Percentiles rank a stretch among this genome's conserved stretches.
Evolutionary conservation across 2,113 vertebrate species (phyloP).

Genomic region (Aptenodytes patagonicus): DNA sequence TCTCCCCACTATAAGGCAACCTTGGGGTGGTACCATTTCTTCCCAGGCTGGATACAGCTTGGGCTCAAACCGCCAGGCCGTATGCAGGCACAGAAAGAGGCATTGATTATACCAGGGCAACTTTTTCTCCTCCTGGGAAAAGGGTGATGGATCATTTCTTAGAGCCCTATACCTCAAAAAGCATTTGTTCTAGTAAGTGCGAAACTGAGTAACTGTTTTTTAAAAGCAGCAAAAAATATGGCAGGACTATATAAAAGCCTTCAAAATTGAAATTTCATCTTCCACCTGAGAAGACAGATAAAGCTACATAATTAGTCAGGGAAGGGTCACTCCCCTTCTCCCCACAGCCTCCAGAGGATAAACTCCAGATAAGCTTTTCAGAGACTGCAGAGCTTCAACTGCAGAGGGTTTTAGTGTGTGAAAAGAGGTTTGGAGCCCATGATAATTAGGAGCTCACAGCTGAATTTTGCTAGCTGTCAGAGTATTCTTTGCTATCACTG

Average conservation of each 20-base stretch:
- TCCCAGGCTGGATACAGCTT: not conserved
- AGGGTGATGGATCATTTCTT: not conserved
- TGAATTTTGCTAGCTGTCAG: conserved; percentile 26
- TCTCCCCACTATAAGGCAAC: not conserved
- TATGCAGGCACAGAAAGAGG: not conserved
- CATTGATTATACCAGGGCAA: not conserved
- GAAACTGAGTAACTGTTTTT: not conserved
- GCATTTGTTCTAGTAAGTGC: not conserved
- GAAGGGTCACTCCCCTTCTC: not conserved
- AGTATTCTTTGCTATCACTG: conserved; percentile 15
- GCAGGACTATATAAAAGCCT: not conserved
- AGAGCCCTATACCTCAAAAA: not conserved
- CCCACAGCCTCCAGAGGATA: not conserved
- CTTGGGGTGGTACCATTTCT: not conserved
- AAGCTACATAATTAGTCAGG: conserved; percentile 1
- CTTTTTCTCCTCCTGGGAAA: not conserved
- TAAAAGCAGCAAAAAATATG: not conserved
- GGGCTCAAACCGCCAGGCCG: not conserved
- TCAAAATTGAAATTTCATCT: not conserved
- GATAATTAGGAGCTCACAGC: conserved; percentile 22
- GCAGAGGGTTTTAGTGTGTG: not conserved
- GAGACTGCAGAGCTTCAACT: not conserved
- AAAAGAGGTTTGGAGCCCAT: not conserved
- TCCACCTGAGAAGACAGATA: not conserved
- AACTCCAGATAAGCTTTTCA: not conserved